Evolutionary conservation across 2,113 vertebrate species (phyloP).

Genomic region (Diglossa brunneiventris): DNA sequence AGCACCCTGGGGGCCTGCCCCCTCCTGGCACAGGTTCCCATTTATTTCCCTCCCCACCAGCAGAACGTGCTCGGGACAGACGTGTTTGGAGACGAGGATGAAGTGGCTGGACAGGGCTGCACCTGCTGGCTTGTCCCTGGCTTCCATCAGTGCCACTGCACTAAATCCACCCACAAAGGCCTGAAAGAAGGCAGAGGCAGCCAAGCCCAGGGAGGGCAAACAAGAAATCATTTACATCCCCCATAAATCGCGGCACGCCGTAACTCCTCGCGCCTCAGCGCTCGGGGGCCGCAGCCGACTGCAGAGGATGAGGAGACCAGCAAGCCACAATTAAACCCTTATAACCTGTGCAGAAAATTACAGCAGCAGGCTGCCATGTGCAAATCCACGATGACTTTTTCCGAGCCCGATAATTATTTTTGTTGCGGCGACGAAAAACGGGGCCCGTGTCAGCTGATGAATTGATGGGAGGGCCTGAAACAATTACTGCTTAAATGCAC

Average conservation of each 20-base stretch:
- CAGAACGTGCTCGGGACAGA: neutral
- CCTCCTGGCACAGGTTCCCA: neutral
- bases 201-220: constrained; percentile 19
- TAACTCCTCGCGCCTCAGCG: constrained; percentile 13
- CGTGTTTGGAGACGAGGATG: neutral
- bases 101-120: neutral
- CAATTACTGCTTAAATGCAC: constrained; percentile 71
- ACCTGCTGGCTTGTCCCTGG: constrained; percentile 14
- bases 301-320: neutral
- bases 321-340: constrained; percentile 35
- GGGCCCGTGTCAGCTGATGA: constrained; percentile 8
- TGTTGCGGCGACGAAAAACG: constrained; percentile 18
- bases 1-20: neutral
- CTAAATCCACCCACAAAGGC: neutral
- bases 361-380: neutral
- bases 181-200: neutral
- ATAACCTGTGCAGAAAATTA: neutral
- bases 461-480: constrained; percentile 66
- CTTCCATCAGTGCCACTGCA: constrained; percentile 48
- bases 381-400: neutral
- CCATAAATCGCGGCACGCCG: constrained; percentile 20
- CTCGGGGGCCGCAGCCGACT: neutral
- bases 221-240: constrained; percentile 19
- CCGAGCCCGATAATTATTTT: constrained; percentile 34
- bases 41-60: neutral